These are phyloP conservation scores for Montipora capitata DNA, from an alignment of 92 coral and sea anemone genomes.

Conservation along the genomic window DNA sequence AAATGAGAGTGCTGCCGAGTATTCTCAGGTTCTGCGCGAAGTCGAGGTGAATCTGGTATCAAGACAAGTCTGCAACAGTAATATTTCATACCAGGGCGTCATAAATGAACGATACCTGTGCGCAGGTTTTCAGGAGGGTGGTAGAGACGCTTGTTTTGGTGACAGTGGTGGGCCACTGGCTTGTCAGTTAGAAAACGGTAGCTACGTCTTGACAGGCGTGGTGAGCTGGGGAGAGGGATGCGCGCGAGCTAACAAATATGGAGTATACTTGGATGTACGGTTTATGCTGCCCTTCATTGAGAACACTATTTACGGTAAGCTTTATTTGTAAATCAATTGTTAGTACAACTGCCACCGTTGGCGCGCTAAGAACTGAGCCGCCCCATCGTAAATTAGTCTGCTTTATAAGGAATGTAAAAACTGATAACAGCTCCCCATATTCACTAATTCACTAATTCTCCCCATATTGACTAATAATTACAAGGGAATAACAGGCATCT, in stretches of 20 bases:
- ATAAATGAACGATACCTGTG: slow-evolving; percentile 84
- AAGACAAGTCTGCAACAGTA: slow-evolving; percentile 84
- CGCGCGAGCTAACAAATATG: slow-evolving; percentile 91
- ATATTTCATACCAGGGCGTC: slow-evolving; percentile 80
- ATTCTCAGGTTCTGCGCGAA: slow-evolving; percentile 90
- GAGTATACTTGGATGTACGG: slow-evolving; percentile 94
- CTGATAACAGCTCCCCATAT: no score
- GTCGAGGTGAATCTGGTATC: slow-evolving; percentile 85
- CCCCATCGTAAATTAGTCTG: no score
- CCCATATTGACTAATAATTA: no score
- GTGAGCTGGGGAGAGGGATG: slow-evolving; percentile 97
- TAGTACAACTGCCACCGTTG: no score
- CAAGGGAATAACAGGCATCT: no score
- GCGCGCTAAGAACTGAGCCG: no score
- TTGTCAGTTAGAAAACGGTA: slow-evolving; percentile 84
- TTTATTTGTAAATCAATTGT: background rate
- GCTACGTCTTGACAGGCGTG: slow-evolving; percentile 87
- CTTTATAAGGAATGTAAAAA: no score
- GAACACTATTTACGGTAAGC: slow-evolving; percentile 73
- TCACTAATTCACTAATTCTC: no score
- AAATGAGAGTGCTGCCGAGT: slow-evolving; percentile 39
- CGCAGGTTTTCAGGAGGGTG: slow-evolving; percentile 89
- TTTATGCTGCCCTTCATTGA: slow-evolving; percentile 86
- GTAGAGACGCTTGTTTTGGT: slow-evolving; percentile 82
- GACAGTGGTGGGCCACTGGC: slow-evolving; percentile 95